phyloP scores from a whole-genome alignment of 2,888 invertebrate genomes.

The Eilema caniola region DNA sequence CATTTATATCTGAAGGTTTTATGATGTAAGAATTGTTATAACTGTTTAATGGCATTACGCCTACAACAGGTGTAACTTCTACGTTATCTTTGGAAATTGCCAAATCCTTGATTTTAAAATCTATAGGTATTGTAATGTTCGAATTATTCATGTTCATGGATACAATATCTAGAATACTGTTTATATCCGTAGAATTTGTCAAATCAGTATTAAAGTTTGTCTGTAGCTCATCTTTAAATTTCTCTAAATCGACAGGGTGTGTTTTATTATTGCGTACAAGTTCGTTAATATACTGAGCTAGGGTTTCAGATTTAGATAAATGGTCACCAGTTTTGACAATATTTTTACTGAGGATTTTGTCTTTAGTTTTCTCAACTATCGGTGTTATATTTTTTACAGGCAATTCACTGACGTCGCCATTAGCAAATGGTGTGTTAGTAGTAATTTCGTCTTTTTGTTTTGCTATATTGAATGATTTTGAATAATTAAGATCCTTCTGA shows the following conservation, averaged over 20 bases:
- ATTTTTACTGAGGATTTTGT: neutral
- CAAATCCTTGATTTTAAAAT: neutral
- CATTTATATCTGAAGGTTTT: neutral
- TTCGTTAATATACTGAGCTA: conserved; percentile 10
- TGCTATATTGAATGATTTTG: conserved; percentile 40
- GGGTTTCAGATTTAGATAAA: neutral
- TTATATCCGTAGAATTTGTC: neutral
- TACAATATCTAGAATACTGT: neutral
- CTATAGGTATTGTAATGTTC: neutral
- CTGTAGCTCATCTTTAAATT: conserved; percentile 5
- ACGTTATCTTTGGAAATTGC: neutral
- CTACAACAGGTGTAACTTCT: neutral
- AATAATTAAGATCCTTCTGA: conserved; percentile 42
- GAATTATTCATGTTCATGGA: neutral
- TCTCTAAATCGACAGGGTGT: conserved; percentile 28
- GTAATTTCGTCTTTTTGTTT: conserved; percentile 34
- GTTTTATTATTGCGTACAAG: conserved; percentile 38
- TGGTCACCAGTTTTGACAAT: neutral
- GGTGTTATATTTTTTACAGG: neutral
- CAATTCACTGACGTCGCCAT: neutral
- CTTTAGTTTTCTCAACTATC: neutral
- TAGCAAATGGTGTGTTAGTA: neutral
- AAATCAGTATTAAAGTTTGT: neutral
- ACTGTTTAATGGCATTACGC: neutral
- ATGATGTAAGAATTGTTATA: neutral